phyloP scores from a whole-genome alignment of 2,797 vertebrate genomes.

The Sarcophilus harrisii region DNA sequence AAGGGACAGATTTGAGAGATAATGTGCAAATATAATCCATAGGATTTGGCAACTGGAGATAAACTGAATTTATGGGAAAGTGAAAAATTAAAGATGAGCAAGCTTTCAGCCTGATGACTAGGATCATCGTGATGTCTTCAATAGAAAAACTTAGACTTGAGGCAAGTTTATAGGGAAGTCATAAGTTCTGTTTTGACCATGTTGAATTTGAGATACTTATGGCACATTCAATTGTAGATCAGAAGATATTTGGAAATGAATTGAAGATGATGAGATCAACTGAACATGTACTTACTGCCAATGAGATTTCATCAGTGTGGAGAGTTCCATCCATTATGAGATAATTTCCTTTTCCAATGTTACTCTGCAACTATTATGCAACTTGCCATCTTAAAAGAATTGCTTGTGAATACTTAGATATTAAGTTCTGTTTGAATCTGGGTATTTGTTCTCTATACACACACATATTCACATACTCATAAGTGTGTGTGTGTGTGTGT shows the following conservation, averaged over 20 bases:
- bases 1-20: background rate
- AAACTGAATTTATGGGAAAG: background rate
- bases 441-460: too few relatives aligned
- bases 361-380: background rate
- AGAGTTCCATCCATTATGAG: background rate
- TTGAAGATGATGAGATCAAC: background rate
- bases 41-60: background rate
- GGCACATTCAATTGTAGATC: background rate
- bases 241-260: background rate
- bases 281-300: background rate
- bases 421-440: background rate
- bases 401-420: background rate
- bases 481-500: too few relatives aligned
- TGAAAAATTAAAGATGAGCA: background rate
- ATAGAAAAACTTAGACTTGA: background rate
- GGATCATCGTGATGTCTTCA: background rate
- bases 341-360: background rate
- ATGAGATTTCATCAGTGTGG: background rate
- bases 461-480: too few relatives aligned
- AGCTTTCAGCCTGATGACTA: background rate
- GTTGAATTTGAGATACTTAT: background rate
- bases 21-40: background rate
- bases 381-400: background rate
- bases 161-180: background rate
- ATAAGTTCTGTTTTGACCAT: background rate